These are phyloP conservation scores for Hypomecis atomaria DNA, from an alignment of 2,888 invertebrate species.

Conservation along the genomic window DNA sequence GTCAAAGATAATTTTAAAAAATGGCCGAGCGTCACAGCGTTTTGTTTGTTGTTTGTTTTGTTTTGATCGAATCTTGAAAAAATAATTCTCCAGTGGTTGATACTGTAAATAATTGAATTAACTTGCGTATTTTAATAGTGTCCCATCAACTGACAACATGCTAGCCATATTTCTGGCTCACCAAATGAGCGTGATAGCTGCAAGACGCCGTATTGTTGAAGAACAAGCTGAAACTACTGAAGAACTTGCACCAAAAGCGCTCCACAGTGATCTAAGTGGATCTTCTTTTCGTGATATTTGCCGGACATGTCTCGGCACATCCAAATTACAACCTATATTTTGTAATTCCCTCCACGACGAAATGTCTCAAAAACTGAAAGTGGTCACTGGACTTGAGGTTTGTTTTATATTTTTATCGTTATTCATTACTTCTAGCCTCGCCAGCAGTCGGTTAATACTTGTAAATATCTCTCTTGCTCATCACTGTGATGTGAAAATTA, in stretches of 20 bases:
- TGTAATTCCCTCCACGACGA: constrained; percentile 45
- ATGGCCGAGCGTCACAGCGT: no score
- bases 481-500: no score
- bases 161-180: constrained; percentile 57
- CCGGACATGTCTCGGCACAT: constrained; percentile 58
- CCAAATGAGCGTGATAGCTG: constrained; percentile 41
- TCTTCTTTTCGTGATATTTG: constrained; percentile 40
- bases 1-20: no score
- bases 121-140: no score
- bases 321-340: constrained; percentile 56
- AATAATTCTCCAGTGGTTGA: no score
- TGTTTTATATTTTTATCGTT: background rate
- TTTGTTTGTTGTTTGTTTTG: no score
- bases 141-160: constrained; percentile 44
- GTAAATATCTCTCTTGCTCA: no score
- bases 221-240: constrained; percentile 28
- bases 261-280: constrained; percentile 6
- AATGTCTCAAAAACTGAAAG: constrained; percentile 24
- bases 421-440: no score
- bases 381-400: background rate
- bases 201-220: constrained; percentile 36
- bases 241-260: constrained; percentile 24
- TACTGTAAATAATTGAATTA: no score
- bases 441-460: no score
- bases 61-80: no score